Conservation (phyloP, 2,888 invertebrate species). For the Psylliodes chrysocephalus region DNA sequence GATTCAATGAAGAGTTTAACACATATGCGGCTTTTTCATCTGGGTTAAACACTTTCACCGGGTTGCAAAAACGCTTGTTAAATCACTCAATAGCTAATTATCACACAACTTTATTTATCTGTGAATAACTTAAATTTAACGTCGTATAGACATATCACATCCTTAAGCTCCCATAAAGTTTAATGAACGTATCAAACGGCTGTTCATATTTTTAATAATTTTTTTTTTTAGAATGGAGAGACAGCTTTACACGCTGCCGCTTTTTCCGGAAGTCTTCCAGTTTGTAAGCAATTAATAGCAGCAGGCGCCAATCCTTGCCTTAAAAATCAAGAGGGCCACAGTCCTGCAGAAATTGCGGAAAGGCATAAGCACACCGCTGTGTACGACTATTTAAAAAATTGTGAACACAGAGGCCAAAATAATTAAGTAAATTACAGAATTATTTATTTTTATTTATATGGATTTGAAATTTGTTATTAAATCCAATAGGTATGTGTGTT, state of each 20-base stretch:
- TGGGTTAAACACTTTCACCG: too few relatives aligned
- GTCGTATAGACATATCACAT: too few relatives aligned
- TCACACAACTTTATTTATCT: too few relatives aligned
- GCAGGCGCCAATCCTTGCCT: conserved; percentile 75
- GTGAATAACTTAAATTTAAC: too few relatives aligned
- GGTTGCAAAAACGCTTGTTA: too few relatives aligned
- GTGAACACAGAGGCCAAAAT: conserved; percentile 32
- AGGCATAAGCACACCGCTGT: conserved; percentile 68
- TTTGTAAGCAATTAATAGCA: conserved; percentile 79
- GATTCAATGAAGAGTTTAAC: too few relatives aligned
- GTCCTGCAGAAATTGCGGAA: conserved; percentile 73
- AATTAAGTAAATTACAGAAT: not conserved
- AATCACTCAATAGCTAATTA: too few relatives aligned
- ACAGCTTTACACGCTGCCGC: conserved; percentile 91
- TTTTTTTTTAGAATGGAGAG: conserved; percentile 83
- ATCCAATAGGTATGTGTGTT: too few relatives aligned
- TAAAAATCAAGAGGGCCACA: conserved; percentile 78
- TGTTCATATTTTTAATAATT: not conserved
- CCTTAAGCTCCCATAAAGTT: too few relatives aligned
- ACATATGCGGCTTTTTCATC: too few relatives aligned
- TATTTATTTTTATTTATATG: too few relatives aligned
- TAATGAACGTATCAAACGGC: not conserved
- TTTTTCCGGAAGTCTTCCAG: conserved; percentile 85
- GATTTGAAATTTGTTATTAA: too few relatives aligned
- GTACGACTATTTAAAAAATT: conserved; percentile 67